Base-by-base conservation (phyloP, 2,888 invertebrate genomes). In the Andrena chrysosceles region DNA sequence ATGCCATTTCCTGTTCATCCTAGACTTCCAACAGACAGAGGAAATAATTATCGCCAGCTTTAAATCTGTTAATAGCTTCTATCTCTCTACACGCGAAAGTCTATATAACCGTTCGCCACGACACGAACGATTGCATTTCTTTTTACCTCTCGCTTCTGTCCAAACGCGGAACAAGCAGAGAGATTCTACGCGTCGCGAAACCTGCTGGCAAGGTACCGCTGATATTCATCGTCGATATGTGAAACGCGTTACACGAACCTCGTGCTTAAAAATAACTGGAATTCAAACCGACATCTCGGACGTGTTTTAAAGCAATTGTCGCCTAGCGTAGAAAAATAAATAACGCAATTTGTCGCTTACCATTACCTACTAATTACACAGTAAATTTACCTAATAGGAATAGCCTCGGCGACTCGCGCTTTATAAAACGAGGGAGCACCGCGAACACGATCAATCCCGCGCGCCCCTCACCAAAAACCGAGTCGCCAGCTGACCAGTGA, bases 161-260 rank as follows among this genome's bases (percentile, higher is more conserved):
- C 7, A 69, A 69, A 70, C 77, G 66, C 49, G 72, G 77, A 77
- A 77, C 80, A 81, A 87, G 85, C 83, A 70, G 67, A 33, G 59
- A 71, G 26, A 23, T 60, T 29, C 42, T 42, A 74, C 54, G 70
- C 5, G 29, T 68, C 5, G 33, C 63, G 10, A 67, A 71, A 74
- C 56, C 78, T 62, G 62, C 83, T 74, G 83, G 71, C 83, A 78
- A 83, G 78, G 63, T 33, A 54, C 56, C 68, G 48, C 64, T 63
- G 72, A 83, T 76, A 72, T 59, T 56, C 66, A n/a, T 33, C 49
- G 23, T 63, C n/a, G 74, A 82, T 82, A 81, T 75, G 75, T 81
- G 66, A 66, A 26, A 29, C 35, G 42, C 26, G 66, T 48, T 67
- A 26, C 48, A 26, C 10, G 20, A 54, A 52, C 23, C 16, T 26